Percentiles rank a stretch among this genome's conserved stretches.
Evolutionary conservation across 2,888 invertebrate species (phyloP).

Genomic region (Andrena marginata): DNA sequence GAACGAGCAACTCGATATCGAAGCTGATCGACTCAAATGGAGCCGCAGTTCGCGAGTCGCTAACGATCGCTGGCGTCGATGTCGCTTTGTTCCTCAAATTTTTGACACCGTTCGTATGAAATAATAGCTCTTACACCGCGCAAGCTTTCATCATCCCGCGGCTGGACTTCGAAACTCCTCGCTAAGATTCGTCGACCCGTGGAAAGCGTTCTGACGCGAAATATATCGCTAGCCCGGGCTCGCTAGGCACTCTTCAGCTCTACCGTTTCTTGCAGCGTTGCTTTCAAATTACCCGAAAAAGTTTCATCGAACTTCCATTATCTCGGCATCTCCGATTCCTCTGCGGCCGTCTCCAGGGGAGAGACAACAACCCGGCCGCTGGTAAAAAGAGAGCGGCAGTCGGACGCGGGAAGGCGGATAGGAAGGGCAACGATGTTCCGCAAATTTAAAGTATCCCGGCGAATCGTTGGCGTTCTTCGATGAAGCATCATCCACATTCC

Average conservation of each 20-base stretch:
- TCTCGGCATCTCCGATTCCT: constrained; percentile 46
- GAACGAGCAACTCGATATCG: constrained; percentile 24
- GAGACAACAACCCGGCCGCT: constrained; percentile 38
- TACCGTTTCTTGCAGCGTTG: not conserved
- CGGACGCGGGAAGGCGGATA: not conserved
- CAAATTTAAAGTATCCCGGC: constrained; percentile 39
- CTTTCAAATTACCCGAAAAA: constrained; percentile 33
- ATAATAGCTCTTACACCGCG: not conserved
- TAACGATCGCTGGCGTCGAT: not conserved
- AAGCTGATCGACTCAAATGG: not conserved
- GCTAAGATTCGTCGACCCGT: not conserved
- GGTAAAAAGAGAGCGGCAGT: constrained; percentile 2
- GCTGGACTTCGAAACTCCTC: constrained; percentile 26
- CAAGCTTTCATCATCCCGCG: not conserved
- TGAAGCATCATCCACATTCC: constrained; percentile 39
- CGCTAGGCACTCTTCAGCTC: constrained; percentile 1
- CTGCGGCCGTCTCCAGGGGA: constrained; percentile 34
- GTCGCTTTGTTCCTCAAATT: not conserved
- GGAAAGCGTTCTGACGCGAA: not conserved
- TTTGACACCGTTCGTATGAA: not conserved
- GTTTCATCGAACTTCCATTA: constrained; percentile 58
- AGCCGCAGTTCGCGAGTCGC: not conserved
- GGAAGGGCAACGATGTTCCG: constrained; percentile 28
- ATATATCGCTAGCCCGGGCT: not conserved
- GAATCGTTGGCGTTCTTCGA: constrained; percentile 14